Base-by-base conservation (phyloP, 2,888 invertebrate species). In the Cetonia aurata region DNA sequence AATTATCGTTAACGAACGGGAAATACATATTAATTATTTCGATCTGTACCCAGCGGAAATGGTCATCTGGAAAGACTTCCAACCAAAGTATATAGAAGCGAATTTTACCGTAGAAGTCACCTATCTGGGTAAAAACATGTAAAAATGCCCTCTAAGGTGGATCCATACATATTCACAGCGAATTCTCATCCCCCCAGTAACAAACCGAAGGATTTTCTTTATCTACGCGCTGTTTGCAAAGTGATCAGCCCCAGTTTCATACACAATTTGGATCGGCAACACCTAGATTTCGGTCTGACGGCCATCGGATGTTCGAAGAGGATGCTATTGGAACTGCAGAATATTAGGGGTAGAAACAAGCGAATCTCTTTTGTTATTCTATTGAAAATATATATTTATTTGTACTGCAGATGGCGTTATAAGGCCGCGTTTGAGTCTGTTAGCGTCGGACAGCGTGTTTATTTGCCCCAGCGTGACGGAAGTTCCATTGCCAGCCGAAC, bases 41-140 rank as follows among this genome's bases (percentile, higher is more conserved):
- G 80, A 81, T 65, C 69, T 75, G 8, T 81, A 80, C 71, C 78
- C 76, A 3, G 78, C 80, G 1, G 80, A 80, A 72, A 76, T 79
- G 73, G 59, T 71, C 12, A 19, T 78, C 6, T 79, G 78, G 78
- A 74, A 76, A 10, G 72, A 69, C n/a, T 67, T 80, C 42, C 67
- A 78, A 56, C 77, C 80, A 0, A 78, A 77, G 52, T 56, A 59
- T 0, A 75, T 79, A 9, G 70, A 76, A 50, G 73, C 74, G 0
- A 69, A 72, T 13, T 79, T 80, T 67, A 71, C 66, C 13, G 77
- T 79, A 65, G 69, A 66, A 17, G 67, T 80, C 12, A 71, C 59
- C 1, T 78, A 76, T 48, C 6, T 15, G 6, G 65, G 67, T 46
- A 19, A 25, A n/a, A 44, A 73, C 13, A 67, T 71, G 73, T 75